Percentiles rank a stretch among this genome's conserved stretches.
Evolutionary conservation across 2,797 vertebrate species (phyloP).

Genomic region (Capromys pilorides): DNA sequence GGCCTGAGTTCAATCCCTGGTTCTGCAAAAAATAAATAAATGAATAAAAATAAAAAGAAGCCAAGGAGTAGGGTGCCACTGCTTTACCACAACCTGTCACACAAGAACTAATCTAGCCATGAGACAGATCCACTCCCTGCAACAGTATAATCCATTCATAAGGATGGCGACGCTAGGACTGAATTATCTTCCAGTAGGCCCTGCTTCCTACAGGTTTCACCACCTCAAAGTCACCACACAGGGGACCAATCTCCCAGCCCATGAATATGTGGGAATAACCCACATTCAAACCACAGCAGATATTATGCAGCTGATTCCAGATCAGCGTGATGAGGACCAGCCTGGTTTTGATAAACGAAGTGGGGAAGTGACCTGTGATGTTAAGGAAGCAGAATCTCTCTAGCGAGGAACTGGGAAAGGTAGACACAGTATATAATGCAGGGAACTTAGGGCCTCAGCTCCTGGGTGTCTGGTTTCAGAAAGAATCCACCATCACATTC

Average conservation of each 20-base stretch:
- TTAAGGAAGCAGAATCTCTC: background rate
- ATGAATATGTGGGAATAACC: background rate
- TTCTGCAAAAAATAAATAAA: too few relatives aligned
- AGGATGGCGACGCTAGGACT: too few relatives aligned
- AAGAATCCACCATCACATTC: background rate
- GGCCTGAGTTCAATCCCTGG: too few relatives aligned
- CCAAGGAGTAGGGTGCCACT: background rate
- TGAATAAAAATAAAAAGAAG: background rate
- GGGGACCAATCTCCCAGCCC: background rate
- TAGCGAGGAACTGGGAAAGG: background rate
- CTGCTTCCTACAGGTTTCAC: too few relatives aligned
- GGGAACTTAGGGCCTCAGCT: background rate
- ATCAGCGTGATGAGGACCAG: background rate
- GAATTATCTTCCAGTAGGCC: background rate
- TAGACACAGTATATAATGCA: background rate
- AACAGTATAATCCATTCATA: background rate
- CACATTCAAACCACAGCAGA: background rate
- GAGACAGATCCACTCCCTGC: background rate
- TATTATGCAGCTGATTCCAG: background rate
- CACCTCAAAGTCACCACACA: background rate
- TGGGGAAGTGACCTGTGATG: fast-evolving
- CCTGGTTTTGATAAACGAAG: background rate
- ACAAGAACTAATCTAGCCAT: background rate
- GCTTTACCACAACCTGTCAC: background rate
- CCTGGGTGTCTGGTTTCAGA: background rate